Conservation (phyloP, 2,113 vertebrate species). For the Sigmodon hispidus region DNA sequence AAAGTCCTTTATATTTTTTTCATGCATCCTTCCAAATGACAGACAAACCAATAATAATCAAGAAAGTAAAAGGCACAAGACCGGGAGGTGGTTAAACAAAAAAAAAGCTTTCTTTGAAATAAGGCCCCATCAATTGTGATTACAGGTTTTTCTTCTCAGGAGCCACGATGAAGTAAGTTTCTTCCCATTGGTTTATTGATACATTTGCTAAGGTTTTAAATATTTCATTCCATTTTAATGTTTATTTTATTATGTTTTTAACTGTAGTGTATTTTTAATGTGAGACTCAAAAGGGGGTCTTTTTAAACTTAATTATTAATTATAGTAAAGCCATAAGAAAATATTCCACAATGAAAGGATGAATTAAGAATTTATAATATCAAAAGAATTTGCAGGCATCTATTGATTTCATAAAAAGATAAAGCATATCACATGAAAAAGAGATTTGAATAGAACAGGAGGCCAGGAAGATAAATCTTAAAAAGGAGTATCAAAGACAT, state of each 20-base stretch:
- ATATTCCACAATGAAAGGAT: constrained; percentile 52
- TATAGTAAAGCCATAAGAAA: constrained; percentile 65
- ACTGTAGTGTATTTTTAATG: constrained; percentile 74
- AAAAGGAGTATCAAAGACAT: background rate
- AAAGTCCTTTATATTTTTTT: background rate
- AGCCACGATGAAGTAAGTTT: background rate
- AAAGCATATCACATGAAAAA: background rate
- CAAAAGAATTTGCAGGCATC: constrained; percentile 10
- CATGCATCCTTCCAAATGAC: constrained; percentile 60
- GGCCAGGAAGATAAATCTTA: background rate
- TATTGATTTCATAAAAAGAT: constrained; percentile 45
- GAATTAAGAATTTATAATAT: constrained; percentile 70
- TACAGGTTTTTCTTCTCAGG: constrained; percentile 22
- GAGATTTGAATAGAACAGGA: background rate
- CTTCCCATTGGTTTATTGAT: constrained; percentile 58
- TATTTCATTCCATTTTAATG: constrained; percentile 75
- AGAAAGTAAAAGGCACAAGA: background rate
- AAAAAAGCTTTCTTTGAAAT: background rate
- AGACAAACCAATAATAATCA: constrained; percentile 38
- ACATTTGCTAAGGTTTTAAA: constrained; percentile 69
- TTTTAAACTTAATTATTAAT: constrained; percentile 79
- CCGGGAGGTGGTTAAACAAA: constrained; percentile 1
- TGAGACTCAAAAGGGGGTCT: constrained; percentile 53
- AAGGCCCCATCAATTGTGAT: constrained; percentile 41
- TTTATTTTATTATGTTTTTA: constrained; percentile 79